These are phyloP conservation scores for Globodera rostochiensis DNA, from an alignment of 1,140 invertebrate species.

Conservation along the genomic window DNA sequence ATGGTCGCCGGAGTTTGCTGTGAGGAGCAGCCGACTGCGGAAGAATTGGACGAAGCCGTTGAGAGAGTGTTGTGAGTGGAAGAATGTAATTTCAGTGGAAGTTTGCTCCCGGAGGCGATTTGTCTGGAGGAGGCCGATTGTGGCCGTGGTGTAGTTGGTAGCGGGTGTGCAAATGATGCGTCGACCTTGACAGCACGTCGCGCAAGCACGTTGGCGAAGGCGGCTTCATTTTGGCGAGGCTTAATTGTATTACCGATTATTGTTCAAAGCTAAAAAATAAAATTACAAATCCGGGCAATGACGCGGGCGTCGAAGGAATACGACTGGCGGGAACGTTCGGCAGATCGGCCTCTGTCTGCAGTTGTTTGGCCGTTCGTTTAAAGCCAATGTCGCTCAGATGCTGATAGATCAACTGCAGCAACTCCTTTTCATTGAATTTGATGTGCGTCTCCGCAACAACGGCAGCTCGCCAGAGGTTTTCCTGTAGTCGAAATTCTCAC, in stretches of 20 bases:
- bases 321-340: constrained; percentile 49
- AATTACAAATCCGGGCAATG: constrained; percentile 45
- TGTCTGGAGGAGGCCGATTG: constrained; percentile 10
- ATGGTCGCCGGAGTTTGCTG: not conserved
- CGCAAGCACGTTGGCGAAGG: constrained; percentile 28
- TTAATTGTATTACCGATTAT: not conserved
- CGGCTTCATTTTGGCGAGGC: constrained; percentile 34
- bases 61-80: not conserved
- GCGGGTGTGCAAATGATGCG: not conserved
- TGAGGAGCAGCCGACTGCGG: not conserved
- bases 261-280: not conserved
- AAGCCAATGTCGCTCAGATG: constrained; percentile 79
- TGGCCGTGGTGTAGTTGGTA: not conserved
- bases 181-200: constrained; percentile 18
- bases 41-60: not conserved
- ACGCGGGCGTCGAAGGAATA: constrained; percentile 43
- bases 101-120: not conserved
- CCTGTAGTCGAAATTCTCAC: constrained; percentile 29
- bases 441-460: constrained; percentile 93
- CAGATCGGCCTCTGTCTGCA: constrained; percentile 55
- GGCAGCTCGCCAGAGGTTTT: constrained; percentile 71
- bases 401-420: constrained; percentile 86
- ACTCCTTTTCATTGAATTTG: constrained; percentile 85
- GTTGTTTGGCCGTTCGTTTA: constrained; percentile 42
- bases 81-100: constrained; percentile 15